Conservation (phyloP, 2,888 invertebrate genomes). For the Brachypterus glaber region DNA sequence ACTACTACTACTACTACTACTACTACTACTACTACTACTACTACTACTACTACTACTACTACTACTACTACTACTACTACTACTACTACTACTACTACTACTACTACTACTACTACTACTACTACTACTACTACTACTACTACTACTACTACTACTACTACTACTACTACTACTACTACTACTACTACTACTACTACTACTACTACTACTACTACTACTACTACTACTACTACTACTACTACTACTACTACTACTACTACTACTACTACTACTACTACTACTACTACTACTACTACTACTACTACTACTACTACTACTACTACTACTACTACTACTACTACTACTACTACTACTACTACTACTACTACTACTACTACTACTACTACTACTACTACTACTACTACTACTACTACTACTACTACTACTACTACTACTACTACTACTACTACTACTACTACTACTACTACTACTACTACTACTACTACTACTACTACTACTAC, state of each 20-base stretch:
- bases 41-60: slow-evolving; percentile 2
- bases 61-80: slow-evolving; percentile 2
- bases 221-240: slow-evolving; percentile 2
- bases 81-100: slow-evolving; percentile 2
- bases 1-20: slow-evolving; percentile 2
- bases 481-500: slow-evolving; percentile 2
- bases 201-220: slow-evolving; percentile 2
- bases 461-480: slow-evolving; percentile 2
- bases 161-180: slow-evolving; percentile 2
- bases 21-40: slow-evolving; percentile 2
- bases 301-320: slow-evolving; percentile 2
- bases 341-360: slow-evolving; percentile 2
- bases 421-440: slow-evolving; percentile 2
- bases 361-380: slow-evolving; percentile 2
- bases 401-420: slow-evolving; percentile 2
- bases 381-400: slow-evolving; percentile 2
- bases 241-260: slow-evolving; percentile 2
- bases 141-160: slow-evolving; percentile 2
- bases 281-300: slow-evolving; percentile 2
- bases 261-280: slow-evolving; percentile 2
- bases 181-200: slow-evolving; percentile 2
- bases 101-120: slow-evolving; percentile 2
- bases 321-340: slow-evolving; percentile 2
- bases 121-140: slow-evolving; percentile 2
- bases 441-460: slow-evolving; percentile 2